These are phyloP conservation scores for Artibeus jamaicensis DNA, from an alignment of 2,797 vertebrate genomes.

Conservation along the genomic window DNA sequence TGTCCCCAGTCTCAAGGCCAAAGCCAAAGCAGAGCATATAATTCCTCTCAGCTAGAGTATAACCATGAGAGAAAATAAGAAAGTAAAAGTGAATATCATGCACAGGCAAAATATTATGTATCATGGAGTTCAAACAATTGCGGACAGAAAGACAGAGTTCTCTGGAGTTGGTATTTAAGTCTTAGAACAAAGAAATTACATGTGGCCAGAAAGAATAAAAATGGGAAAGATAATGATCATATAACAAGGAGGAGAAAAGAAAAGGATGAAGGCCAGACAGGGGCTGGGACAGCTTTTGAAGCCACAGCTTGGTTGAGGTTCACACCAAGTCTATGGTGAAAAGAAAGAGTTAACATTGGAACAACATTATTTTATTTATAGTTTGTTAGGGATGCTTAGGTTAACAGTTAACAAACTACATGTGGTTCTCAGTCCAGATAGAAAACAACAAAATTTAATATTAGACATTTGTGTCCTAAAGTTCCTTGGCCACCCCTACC, in stretches of 20 bases:
- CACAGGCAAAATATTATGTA: not conserved
- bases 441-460: constrained; percentile 28
- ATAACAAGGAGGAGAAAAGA: not conserved
- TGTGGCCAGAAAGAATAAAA: not conserved
- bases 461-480: not conserved
- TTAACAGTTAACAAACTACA: not conserved
- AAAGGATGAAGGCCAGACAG: not conserved
- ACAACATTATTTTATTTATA: not conserved
- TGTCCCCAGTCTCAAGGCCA: not conserved
- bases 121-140: not conserved
- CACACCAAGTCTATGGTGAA: not conserved
- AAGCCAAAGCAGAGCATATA: not conserved
- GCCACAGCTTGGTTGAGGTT: not conserved
- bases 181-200: not conserved
- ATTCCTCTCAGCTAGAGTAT: not conserved
- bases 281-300: not conserved
- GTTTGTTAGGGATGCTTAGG: not conserved
- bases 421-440: not conserved
- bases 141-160: not conserved
- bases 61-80: not conserved
- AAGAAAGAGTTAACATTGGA: not conserved
- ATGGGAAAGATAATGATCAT: not conserved
- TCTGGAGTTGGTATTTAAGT: not conserved
- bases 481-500: not conserved
- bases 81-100: not conserved